Percentiles rank a stretch among this genome's conserved stretches.
Conservation (phyloP, 2,797 vertebrate species). For the Pseudomugil gertrudae region DNA sequence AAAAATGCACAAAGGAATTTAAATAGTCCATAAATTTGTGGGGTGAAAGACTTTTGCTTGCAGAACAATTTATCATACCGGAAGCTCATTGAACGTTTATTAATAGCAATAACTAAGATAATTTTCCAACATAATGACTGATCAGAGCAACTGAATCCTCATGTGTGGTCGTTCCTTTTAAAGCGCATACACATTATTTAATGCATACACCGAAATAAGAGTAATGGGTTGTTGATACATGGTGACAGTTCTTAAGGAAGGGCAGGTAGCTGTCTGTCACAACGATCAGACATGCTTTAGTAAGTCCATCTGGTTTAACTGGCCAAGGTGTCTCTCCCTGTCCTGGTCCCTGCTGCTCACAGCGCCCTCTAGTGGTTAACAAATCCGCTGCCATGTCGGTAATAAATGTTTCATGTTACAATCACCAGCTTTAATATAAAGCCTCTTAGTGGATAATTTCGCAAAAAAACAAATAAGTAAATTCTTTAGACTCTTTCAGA, state of each 20-base stretch:
- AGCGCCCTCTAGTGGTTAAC: conserved; percentile 63
- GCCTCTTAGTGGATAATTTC: not conserved
- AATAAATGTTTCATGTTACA: not conserved
- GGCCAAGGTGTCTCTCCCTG: conserved; percentile 59
- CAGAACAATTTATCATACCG: not conserved
- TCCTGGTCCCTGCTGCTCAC: conserved; percentile 27
- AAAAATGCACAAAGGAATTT: not conserved
- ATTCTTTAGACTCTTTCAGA: too few relatives aligned
- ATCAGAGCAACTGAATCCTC: not conserved
- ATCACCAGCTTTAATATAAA: not conserved
- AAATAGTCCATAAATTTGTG: not conserved
- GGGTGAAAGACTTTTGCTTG: not conserved
- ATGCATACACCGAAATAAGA: conserved; percentile 44
- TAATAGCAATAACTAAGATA: not conserved
- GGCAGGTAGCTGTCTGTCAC: conserved; percentile 68
- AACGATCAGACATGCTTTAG: conserved; percentile 60
- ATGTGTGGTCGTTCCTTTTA: not conserved
- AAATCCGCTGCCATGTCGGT: conserved; percentile 6
- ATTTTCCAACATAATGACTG: not conserved
- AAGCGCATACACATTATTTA: conserved; percentile 2
- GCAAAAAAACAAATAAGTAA: not conserved
- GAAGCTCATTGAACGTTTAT: not conserved
- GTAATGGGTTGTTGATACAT: conserved; percentile 68
- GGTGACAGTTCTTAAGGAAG: conserved; percentile 68
- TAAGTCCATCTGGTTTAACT: conserved; percentile 70